Base-by-base conservation (phyloP, 2,888 invertebrate genomes). In the Acanthosoma haemorrhoidale region DNA sequence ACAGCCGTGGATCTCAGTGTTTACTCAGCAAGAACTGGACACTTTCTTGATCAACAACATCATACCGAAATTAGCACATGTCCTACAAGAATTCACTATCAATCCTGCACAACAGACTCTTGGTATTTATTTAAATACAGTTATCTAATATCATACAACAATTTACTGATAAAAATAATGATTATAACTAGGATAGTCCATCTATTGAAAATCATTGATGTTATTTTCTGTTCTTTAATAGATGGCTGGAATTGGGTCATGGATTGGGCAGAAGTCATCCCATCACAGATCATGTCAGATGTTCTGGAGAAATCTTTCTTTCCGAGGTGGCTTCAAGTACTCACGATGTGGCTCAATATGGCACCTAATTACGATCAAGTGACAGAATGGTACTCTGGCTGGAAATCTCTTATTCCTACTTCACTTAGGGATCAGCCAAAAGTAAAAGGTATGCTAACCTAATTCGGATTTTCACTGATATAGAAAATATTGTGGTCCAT, bases 211-310 rank as follows among this genome's bases (percentile, higher is more conserved):
- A 9, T 36, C 13, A 11, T 36, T 9, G 13, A 9, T 9, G 13
- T 11, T 36, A 36, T 9, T 36, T 41, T 16, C 6, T 68, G 21
- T 31, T 13, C 31, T 25, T 21, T 34, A n/a, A 9, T 81, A 88
- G 95, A 95, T 78, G 87, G 90, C 0, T 96, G 96, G 96, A 85
- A 91, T 75, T 96, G 95, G 91, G 92, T 96, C 31, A 91, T 94
- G 84, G 89, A 92, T 72, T 99, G 99, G 99, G 83, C 87, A 74
- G 93, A 93, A 74, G 81, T 98, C 77, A 82, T 96, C 57, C 91
- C 94, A 0, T 80, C 87, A 0, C 86, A 88, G 15, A 86, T 97
- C 82, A 87, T 97, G 83, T 91, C 89, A 0, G 86, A 88, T 31
- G 79, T 98, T 5, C 84, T 99, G 6, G 90, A 92, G 76, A 91